Percentiles rank a stretch among this genome's conserved stretches.
Evolutionary conservation across 2,113 vertebrate genomes (phyloP).

Genomic region (Chloropsis hardwickii): DNA sequence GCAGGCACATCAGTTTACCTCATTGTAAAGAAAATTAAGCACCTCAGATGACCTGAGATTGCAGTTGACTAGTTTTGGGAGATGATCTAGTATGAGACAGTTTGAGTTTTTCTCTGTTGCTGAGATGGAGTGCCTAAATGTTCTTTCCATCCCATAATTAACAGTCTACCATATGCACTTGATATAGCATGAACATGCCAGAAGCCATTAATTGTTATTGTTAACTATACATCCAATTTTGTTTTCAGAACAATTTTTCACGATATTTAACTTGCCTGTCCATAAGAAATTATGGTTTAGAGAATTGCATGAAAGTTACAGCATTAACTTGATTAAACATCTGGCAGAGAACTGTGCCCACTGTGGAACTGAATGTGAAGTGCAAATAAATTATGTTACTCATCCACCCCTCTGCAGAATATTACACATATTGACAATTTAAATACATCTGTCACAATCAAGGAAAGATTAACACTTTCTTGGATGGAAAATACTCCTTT

Average conservation of each 20-base stretch:
- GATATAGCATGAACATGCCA: background rate
- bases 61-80: background rate
- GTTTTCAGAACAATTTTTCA: conserved; percentile 28
- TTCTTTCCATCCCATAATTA: background rate
- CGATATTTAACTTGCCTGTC: background rate
- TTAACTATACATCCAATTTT: conserved; percentile 11
- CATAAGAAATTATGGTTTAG: conserved; percentile 6
- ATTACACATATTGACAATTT: background rate
- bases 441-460: background rate
- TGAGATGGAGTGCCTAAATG: background rate
- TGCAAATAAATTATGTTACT: conserved; percentile 36
- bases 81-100: background rate
- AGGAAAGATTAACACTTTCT: background rate
- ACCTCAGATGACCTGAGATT: background rate
- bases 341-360: background rate
- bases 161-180: background rate
- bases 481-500: background rate
- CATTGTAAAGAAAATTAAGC: background rate
- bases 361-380: conserved; percentile 12
- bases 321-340: conserved; percentile 45
- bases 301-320: background rate
- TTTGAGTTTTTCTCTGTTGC: background rate
- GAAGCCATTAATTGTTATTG: background rate
- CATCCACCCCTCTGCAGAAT: background rate
- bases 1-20: background rate